Conservation (phyloP, 2,797 vertebrate species). For the Amblyopsis hoosieri region DNA sequence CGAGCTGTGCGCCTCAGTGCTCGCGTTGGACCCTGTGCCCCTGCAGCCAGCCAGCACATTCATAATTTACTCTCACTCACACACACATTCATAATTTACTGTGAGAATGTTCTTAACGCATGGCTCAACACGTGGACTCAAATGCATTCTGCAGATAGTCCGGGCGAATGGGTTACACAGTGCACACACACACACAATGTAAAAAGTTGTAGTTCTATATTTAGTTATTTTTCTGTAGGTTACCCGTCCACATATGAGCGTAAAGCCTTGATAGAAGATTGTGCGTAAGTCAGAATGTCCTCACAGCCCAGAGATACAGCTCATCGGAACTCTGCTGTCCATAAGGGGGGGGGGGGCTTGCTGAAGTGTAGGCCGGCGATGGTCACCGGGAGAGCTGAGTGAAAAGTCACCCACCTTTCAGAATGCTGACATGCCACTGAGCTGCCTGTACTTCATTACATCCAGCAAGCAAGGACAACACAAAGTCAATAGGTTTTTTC, state of each 20-base stretch:
- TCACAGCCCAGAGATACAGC: constrained; percentile 52
- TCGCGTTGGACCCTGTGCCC: constrained; percentile 60
- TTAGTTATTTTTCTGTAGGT: neutral
- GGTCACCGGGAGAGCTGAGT: constrained; percentile 41
- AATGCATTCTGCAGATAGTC: constrained; percentile 53
- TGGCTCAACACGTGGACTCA: constrained; percentile 69
- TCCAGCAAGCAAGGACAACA: too few relatives aligned
- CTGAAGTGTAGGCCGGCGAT: constrained; percentile 60
- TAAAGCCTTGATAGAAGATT: too few relatives aligned
- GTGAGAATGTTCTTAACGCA: constrained; percentile 78
- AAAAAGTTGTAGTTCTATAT: neutral
- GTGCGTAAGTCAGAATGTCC: constrained; percentile 43
- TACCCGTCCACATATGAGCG: too few relatives aligned
- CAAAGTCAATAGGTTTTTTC: too few relatives aligned
- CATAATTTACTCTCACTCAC: constrained; percentile 66
- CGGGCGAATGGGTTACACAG: constrained; percentile 35
- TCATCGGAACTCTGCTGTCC: constrained; percentile 48
- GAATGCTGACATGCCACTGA: constrained; percentile 18
- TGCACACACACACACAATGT: constrained; percentile 10
- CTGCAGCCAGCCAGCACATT: constrained; percentile 58
- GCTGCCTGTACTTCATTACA: constrained; percentile 17
- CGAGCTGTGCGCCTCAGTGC: constrained; percentile 42
- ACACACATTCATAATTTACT: constrained; percentile 76
- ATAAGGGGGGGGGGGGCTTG: constrained; percentile 55
- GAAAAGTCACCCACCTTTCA: constrained; percentile 25